phyloP scores from a whole-genome alignment of 2,113 vertebrate species.

The Felis chaus region DNA sequence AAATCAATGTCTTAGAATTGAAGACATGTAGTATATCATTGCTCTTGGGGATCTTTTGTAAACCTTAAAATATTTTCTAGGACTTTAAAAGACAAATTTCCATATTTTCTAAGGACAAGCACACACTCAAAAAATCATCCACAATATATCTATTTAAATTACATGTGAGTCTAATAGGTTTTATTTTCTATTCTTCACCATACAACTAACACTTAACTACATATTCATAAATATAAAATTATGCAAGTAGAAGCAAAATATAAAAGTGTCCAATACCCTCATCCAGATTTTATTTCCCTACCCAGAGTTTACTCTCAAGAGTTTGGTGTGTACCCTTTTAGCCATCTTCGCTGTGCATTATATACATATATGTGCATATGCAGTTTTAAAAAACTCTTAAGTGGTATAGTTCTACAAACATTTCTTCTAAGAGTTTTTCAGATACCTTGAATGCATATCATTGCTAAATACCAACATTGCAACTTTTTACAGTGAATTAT shows the following conservation, averaged over 20 bases:
- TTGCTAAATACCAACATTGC: not conserved
- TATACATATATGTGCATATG: not conserved
- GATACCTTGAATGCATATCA: not conserved
- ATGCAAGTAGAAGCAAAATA: not conserved
- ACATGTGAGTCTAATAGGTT: not conserved
- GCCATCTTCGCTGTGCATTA: not conserved
- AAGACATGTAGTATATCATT: constrained; percentile 4
- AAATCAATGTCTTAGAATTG: constrained; percentile 54
- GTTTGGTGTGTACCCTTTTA: not conserved
- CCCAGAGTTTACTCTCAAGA: not conserved
- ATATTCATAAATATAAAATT: constrained; percentile 5
- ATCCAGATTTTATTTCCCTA: not conserved
- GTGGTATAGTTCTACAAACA: not conserved
- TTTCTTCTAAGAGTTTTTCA: constrained; percentile 36
- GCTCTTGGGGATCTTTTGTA: constrained; percentile 34
- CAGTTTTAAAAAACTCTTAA: not conserved
- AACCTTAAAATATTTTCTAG: constrained; percentile 42
- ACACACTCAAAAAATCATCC: not conserved
- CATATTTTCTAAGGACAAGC: constrained; percentile 32
- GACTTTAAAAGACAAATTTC: constrained; percentile 17
- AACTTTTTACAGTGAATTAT: not conserved
- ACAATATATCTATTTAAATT: constrained; percentile 42
- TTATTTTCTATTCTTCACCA: not conserved
- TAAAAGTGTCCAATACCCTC: not conserved
- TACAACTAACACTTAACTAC: not conserved